Evolutionary conservation across 2,888 invertebrate species (phyloP).

Genomic region (Heliothis peltigera): DNA sequence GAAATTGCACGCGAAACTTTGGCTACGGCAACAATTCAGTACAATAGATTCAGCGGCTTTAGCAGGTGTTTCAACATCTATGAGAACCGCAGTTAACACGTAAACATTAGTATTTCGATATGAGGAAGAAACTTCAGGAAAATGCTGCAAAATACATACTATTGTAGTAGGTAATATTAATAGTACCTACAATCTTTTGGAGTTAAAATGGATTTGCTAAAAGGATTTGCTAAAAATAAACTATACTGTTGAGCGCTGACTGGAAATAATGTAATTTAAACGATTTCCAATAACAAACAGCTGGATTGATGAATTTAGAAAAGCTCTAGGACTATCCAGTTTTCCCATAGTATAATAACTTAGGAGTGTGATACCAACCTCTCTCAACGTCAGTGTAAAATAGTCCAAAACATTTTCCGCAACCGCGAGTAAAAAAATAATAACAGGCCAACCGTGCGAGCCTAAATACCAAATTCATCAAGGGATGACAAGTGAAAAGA

Average conservation of each 20-base stretch:
- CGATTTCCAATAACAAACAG: constrained; percentile 35
- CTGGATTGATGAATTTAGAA: background rate
- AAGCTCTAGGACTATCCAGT: no score
- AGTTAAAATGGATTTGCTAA: no score
- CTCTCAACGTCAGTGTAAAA: constrained; percentile 20
- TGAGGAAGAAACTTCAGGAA: constrained; percentile 9
- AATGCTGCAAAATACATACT: background rate
- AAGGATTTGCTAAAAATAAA: background rate
- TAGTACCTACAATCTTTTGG: no score
- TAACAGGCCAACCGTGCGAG: constrained; percentile 70
- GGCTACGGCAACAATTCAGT: constrained; percentile 33
- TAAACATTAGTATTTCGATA: constrained; percentile 34
- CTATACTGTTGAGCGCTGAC: background rate
- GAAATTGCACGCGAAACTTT: constrained; percentile 31
- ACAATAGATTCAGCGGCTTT: constrained; percentile 44
- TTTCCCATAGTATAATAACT: background rate
- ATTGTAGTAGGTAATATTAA: no score
- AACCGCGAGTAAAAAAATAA: constrained; percentile 66
- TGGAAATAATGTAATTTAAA: constrained; percentile 23
- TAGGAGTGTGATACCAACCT: constrained; percentile 1
- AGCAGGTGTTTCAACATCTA: constrained; percentile 46
- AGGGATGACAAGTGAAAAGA: constrained; percentile 89
- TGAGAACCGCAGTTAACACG: constrained; percentile 18
- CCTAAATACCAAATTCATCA: constrained; percentile 88
- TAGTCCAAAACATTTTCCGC: constrained; percentile 31